Percentiles rank a stretch among this genome's conserved stretches.
phyloP scores from a whole-genome alignment of 2,113 vertebrate species.

The Pitta sordida region DNA sequence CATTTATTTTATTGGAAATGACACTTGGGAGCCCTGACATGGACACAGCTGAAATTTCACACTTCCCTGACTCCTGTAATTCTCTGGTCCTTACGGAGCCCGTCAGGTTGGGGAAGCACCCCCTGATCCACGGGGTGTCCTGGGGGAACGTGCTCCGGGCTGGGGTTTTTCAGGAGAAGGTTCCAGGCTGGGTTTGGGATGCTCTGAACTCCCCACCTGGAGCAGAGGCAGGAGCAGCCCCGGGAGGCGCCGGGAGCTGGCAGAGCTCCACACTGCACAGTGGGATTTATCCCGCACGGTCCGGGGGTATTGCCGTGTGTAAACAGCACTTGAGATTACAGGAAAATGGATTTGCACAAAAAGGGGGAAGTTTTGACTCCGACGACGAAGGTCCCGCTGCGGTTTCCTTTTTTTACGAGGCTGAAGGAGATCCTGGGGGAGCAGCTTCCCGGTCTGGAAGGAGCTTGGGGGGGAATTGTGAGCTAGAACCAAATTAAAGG shows the following conservation, averaged over 20 bases:
- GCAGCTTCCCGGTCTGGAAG: background rate
- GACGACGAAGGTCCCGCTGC: accelerated
- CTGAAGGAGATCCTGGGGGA: background rate
- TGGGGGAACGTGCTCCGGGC: accelerated
- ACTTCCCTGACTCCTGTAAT: background rate
- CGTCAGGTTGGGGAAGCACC: accelerated
- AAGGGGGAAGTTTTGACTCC: background rate
- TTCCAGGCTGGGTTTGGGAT: background rate
- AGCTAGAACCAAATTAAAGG: background rate
- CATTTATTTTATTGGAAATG: slow-evolving; percentile 10
- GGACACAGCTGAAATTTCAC: slow-evolving; percentile 22
- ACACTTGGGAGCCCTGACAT: background rate
- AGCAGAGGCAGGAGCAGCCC: background rate
- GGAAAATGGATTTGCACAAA: background rate
- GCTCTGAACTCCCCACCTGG: no score
- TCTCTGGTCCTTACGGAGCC: background rate
- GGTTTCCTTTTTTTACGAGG: background rate
- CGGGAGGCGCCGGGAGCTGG: background rate
- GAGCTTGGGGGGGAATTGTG: background rate
- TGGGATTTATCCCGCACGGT: background rate
- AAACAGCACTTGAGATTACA: background rate
- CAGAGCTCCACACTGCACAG: background rate
- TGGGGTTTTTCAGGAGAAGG: accelerated
- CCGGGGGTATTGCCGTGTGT: background rate
- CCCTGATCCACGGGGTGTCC: background rate